These are phyloP conservation scores for Sciurus vulgaris DNA, from an alignment of 2,797 vertebrate species.

Conservation along the genomic window DNA sequence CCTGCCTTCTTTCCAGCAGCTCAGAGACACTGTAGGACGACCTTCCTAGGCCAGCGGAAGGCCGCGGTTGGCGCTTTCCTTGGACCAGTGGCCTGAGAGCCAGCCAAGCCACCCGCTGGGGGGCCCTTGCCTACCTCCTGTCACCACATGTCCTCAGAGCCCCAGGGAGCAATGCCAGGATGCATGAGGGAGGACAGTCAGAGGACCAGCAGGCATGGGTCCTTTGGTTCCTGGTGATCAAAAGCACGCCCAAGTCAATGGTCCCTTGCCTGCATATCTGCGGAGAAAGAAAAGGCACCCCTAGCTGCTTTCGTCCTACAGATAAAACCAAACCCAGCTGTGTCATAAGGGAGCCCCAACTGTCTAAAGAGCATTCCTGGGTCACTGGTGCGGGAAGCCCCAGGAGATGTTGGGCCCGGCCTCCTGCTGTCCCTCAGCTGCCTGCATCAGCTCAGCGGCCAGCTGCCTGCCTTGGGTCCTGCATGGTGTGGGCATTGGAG, in stretches of 20 bases:
- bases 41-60: not conserved
- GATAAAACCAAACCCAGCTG: not conserved
- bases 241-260: not conserved
- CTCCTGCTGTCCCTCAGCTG: not conserved
- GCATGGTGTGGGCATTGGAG: not conserved
- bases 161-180: not conserved
- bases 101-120: not conserved
- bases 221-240: not conserved
- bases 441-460: constrained; percentile 21
- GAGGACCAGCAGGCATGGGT: accelerated
- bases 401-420: not conserved
- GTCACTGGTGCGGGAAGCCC: not conserved
- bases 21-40: not conserved
- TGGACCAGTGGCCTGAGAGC: constrained; percentile 46
- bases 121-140: too few relatives aligned
- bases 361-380: not conserved
- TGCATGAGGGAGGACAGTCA: not conserved
- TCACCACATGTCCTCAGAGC: accelerated
- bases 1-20: constrained; percentile 20
- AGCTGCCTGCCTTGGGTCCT: not conserved
- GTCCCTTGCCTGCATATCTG: constrained; percentile 33
- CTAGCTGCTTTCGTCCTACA: not conserved
- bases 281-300: not conserved
- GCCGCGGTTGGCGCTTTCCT: not conserved
- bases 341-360: not conserved